Base-by-base conservation (phyloP, 2,797 vertebrate genomes). In the Dendrocincla fuliginosa region DNA sequence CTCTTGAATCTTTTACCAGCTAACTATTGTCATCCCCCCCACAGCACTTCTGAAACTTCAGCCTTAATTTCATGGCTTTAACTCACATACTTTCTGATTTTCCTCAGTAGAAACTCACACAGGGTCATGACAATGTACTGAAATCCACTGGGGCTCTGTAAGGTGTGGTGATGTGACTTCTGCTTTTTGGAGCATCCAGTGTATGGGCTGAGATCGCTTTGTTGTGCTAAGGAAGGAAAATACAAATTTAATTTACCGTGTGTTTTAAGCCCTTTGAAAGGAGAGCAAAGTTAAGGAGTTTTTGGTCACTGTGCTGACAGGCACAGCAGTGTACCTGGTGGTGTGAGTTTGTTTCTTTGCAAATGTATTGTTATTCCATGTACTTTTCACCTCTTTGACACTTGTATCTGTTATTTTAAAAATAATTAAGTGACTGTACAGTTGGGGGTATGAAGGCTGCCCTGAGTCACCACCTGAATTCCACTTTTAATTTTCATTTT, bases 251-350 rank as follows among this genome's bases (percentile, higher is more conserved):
- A 24, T 74, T 65, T 10, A 20, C 3, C 9, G 4, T 19, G 41
- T 61, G 23, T 60, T 87, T 77, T 39, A 52, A 70, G 73, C 25
- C 10, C 14, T 59, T 28, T 47, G n/a, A 52, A 70, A 77, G 42
- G 22, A 53, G 30, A 8, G 7, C 18, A 32, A 5, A 20, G 23
- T 19, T 6, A 23, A 4, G 30, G 47, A 35, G 41, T 6, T 67
- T 53, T 32, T 16, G 23, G 28, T 56, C 16, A 4, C 52, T 33
- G 61, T 33, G 24, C 50, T 70, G 75, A 14, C 24, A 44, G 27
- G 41, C 16, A 42, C 37, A 37, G n/a, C 1, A 1, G 0, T 16
- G 1, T 7, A 64, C 23, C 11, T 0, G 0, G 8, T 23, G 37
- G 16, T 8, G 37, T 59, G 67, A 59, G 15, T 44, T 61, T 41